phyloP scores from a whole-genome alignment of 53 echinoderm and acorn worm genomes.

The Stichopus horrens region DNA sequence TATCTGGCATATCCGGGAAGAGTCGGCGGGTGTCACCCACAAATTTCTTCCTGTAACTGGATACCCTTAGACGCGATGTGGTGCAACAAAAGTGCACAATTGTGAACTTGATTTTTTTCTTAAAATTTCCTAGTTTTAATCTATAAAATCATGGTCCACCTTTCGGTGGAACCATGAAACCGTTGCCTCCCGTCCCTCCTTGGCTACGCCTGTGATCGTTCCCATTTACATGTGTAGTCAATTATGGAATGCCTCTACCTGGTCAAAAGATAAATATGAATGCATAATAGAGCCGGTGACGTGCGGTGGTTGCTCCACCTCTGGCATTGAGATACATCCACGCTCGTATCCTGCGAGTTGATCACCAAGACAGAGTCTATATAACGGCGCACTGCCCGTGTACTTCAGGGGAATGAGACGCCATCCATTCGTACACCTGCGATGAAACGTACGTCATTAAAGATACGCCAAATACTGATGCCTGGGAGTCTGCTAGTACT shows the following conservation, averaged over 20 bases:
- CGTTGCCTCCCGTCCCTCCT: neutral
- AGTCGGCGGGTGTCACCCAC: too few species aligned
- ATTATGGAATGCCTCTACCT: neutral
- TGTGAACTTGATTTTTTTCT: neutral
- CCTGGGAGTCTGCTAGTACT: neutral
- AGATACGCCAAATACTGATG: neutral
- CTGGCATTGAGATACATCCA: neutral
- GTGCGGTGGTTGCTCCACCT: neutral
- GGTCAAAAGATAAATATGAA: neutral
- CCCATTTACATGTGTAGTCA: neutral
- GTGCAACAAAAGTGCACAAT: too few species aligned
- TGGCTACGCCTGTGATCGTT: too few species aligned
- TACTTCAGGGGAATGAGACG: neutral
- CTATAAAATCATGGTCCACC: neutral
- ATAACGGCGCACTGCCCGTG: neutral
- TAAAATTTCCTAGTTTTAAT: neutral
- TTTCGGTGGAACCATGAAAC: neutral
- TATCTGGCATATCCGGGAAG: too few species aligned
- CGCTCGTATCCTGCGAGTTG: neutral
- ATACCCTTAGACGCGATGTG: too few species aligned
- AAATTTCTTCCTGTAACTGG: too few species aligned
- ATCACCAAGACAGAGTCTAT: conserved; percentile 9
- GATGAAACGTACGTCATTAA: neutral
- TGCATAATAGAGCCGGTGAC: conserved; percentile 25
- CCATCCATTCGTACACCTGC: neutral